Conservation (phyloP, 2,113 vertebrate genomes). For the Lampris incognitus region DNA sequence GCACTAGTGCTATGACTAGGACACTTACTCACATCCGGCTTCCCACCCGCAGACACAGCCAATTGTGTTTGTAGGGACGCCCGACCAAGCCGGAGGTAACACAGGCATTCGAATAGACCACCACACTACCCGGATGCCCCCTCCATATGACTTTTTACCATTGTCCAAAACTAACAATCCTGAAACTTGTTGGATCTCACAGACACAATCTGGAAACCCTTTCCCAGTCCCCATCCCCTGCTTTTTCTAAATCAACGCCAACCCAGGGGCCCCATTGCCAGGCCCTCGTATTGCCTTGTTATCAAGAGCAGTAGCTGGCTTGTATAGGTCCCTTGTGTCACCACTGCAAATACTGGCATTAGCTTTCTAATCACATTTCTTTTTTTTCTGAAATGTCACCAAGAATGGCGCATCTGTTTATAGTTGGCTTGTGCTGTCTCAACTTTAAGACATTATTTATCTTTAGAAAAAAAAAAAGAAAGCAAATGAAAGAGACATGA, state of each 20-base stretch:
- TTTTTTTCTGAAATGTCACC: slow-evolving; percentile 62
- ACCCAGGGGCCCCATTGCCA: slow-evolving; percentile 67
- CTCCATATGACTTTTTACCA: not conserved
- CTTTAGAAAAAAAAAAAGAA: slow-evolving; percentile 22
- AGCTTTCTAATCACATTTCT: slow-evolving; percentile 68
- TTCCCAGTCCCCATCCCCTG: slow-evolving; percentile 46
- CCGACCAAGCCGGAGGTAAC: too few relatives aligned
- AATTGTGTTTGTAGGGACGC: too few relatives aligned
- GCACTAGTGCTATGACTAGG: too few relatives aligned
- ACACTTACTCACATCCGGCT: too few relatives aligned
- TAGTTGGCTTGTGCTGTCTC: slow-evolving; percentile 36
- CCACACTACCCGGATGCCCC: too few relatives aligned
- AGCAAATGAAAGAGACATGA: slow-evolving; percentile 58
- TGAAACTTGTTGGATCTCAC: slow-evolving; percentile 28
- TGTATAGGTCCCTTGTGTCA: slow-evolving; percentile 56
- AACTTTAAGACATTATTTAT: slow-evolving; percentile 54
- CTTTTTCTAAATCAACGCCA: slow-evolving; percentile 64
- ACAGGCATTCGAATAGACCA: too few relatives aligned
- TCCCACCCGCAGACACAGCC: too few relatives aligned
- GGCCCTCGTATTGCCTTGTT: slow-evolving; percentile 69
- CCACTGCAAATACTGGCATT: slow-evolving; percentile 69
- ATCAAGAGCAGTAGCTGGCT: slow-evolving; percentile 65
- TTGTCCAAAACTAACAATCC: slow-evolving; percentile 20
- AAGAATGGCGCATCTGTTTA: slow-evolving; percentile 36
- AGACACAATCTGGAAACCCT: slow-evolving; percentile 53